These are phyloP conservation scores for Pollimyrus isidori DNA, from an alignment of 2,113 vertebrate species.

Conservation along the genomic window DNA sequence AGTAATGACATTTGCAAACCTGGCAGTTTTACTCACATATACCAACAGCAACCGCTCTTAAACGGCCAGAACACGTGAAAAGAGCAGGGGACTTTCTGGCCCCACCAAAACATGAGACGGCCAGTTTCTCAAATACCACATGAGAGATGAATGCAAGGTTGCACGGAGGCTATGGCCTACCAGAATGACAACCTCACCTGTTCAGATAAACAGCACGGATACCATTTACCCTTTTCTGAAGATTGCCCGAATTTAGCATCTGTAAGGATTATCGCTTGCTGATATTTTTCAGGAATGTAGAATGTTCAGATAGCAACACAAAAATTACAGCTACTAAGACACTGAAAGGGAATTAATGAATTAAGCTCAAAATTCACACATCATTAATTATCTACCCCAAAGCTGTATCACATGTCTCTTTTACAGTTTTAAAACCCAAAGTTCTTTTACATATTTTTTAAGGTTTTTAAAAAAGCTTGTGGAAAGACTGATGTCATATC, in stretches of 20 bases:
- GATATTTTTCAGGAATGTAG: neutral
- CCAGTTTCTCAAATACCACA: neutral
- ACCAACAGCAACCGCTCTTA: neutral
- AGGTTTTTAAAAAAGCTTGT: neutral
- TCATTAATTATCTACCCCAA: neutral
- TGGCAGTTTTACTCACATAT: neutral
- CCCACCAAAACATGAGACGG: neutral
- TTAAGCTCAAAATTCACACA: neutral
- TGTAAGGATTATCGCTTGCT: neutral
- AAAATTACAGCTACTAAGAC: neutral
- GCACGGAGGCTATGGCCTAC: neutral
- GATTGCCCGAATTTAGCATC: neutral
- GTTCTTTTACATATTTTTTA: neutral
- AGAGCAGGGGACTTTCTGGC: neutral
- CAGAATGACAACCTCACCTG: neutral
- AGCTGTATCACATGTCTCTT: neutral
- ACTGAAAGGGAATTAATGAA: neutral
- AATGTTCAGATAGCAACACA: neutral
- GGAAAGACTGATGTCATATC: neutral
- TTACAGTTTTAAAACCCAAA: neutral
- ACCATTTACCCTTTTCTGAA: neutral
- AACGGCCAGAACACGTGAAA: neutral
- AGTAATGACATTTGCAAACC: neutral
- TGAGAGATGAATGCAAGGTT: neutral
- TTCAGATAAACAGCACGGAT: neutral